phyloP scores from a whole-genome alignment of 64 coral and sea anemone genomes.

The Astreopora myriophthalma region DNA sequence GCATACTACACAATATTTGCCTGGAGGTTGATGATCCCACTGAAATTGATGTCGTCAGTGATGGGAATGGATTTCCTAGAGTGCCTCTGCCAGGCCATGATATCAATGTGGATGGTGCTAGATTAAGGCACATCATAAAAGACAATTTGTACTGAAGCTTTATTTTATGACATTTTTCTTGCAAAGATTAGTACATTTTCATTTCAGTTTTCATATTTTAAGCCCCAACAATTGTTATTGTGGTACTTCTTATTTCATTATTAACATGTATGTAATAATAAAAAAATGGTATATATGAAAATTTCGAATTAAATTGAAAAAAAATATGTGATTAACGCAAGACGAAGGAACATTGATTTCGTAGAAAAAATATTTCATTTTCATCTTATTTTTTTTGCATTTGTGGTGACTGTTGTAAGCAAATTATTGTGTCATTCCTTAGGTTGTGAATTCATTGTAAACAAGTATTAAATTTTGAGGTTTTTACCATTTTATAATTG shows the following conservation, averaged over 20 bases:
- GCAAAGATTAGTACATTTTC: slow-evolving; percentile 3
- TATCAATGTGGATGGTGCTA: slow-evolving; percentile 27
- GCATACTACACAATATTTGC: slow-evolving; percentile 25
- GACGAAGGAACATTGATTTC: slow-evolving; percentile 4
- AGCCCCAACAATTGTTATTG: neutral
- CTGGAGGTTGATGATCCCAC: slow-evolving; percentile 4
- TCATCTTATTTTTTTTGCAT: neutral
- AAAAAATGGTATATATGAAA: neutral
- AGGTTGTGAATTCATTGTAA: neutral
- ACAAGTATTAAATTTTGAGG: neutral
- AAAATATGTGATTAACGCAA: neutral
- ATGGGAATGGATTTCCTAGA: slow-evolving; percentile 34
- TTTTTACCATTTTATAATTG: neutral
- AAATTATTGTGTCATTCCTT: neutral
- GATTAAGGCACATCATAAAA: slow-evolving; percentile 41
- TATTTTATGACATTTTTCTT: slow-evolving; percentile 15
- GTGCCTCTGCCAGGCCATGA: slow-evolving; percentile 26
- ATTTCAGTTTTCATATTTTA: slow-evolving; percentile 1
- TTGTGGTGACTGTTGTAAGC: neutral
- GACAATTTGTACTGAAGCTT: slow-evolving; percentile 30
- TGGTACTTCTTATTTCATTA: slow-evolving; percentile 8
- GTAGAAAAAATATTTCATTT: neutral
- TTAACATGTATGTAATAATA: neutral
- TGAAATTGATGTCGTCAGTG: neutral
- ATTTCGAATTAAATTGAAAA: neutral